These are phyloP conservation scores for Amblyjoppa fuscipennis DNA, from an alignment of 2,888 invertebrate species.

Conservation along the genomic window DNA sequence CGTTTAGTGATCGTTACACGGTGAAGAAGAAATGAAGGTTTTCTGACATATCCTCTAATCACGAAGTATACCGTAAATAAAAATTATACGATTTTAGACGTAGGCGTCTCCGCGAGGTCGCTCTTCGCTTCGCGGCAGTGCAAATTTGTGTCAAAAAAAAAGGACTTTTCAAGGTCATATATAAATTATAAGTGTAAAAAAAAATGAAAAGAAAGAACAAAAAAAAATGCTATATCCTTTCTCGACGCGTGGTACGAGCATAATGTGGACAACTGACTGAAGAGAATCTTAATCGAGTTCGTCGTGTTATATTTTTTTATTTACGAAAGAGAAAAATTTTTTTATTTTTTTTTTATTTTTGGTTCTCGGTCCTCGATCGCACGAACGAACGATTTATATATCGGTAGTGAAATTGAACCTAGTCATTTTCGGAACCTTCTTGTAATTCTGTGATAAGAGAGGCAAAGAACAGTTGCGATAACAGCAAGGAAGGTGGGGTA, in stretches of 20 bases:
- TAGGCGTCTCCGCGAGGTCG: conserved; percentile 66
- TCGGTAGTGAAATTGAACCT: conserved; percentile 81
- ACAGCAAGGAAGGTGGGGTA: conserved; percentile 58
- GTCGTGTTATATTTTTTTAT: conserved; percentile 49
- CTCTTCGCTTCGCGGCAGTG: conserved; percentile 60
- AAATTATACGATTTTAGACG: conserved; percentile 83
- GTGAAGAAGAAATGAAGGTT: conserved; percentile 63
- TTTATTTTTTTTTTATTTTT: conserved; percentile 40
- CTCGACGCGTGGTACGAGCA: conserved; percentile 52
- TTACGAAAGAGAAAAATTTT: conserved; percentile 34
- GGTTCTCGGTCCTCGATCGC: conserved; percentile 45
- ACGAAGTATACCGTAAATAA: conserved; percentile 82
- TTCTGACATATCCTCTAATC: conserved; percentile 83
- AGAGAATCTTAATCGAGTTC: conserved; percentile 41
- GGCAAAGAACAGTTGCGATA: conserved; percentile 58
- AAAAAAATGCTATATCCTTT: conserved; percentile 57
- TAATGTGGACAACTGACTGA: conserved; percentile 65
- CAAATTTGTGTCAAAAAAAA: conserved; percentile 71
- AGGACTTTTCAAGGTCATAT: conserved; percentile 65
- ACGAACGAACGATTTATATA: conserved; percentile 44
- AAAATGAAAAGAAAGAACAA: conserved; percentile 51
- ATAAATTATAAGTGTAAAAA: conserved; percentile 65
- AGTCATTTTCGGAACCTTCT: conserved; percentile 84
- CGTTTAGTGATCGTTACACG: conserved; percentile 4
- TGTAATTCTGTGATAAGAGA: conserved; percentile 83